Evolutionary conservation across 1,140 invertebrate genomes (phyloP), one percentile per base, ranked within the genome.

Genomic region (Drosophila rhopaloa): DNA sequence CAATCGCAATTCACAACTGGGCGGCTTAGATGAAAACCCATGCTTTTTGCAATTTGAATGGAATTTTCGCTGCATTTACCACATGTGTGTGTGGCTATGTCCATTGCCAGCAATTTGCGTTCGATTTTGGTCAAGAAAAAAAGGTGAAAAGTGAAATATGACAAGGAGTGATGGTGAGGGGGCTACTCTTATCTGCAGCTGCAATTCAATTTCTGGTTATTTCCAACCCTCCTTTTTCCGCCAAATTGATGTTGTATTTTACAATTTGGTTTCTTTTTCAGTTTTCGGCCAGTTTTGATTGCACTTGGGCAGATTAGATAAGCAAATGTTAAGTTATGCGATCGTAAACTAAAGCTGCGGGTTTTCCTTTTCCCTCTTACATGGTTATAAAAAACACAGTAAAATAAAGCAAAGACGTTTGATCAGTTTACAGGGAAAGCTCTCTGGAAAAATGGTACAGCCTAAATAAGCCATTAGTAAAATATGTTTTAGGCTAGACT

Each of bases 251-350:
- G 41, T 16, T 32, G 19, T 57, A 38, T 65, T 16, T 56, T 56
- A 46, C 32, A 50, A 57, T 48, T 57, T 65, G 60, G 50, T 44
- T 57, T 41, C 41, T 35, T 35, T 61, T 41, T 38, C 16, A 37
- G 37, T 41, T 63, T 35, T 63, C 54, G 62, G 46, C 51, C 48
- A 54, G 63, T 73, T 73, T 67, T 67, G 63, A 73, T 66, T 73
- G 61, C 61, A 67, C 61, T 67, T 73, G 70, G 62, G 16, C 41
- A 59, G 63, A 73, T 73, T 73, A 73, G 63, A 73, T 73, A 73
- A 73, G 70, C 55, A 67, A 73, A 67, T 73, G 63, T 54, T 59
- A 73, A 68, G 63, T 73, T 68, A 73, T 68, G 55, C 48, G 63
- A 60, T 68, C 70, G 41, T 73, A 73, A 73, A 73, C 41, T 54